Evolutionary conservation across 1,140 invertebrate genomes (phyloP), one percentile per base, ranked within the genome.

Genomic region (Monomorium pharaonis): DNA sequence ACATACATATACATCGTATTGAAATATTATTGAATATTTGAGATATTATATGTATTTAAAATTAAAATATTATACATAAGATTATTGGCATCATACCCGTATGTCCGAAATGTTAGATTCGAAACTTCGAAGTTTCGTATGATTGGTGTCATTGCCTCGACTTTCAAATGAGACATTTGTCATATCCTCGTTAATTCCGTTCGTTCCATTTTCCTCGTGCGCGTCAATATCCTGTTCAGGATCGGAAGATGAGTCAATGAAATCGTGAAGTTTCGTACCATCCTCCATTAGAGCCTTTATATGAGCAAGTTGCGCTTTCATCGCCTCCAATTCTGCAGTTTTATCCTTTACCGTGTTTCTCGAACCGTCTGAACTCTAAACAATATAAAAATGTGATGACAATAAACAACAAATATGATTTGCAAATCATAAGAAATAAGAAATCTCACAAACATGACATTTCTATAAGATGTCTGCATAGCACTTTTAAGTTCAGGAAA

Each of bases 201-300:
- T 85, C 56, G n/a, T 54, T 70, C 44, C 42, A 49, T 16, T 49
- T 24, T 92, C 90, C 2, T 77, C 87, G 44, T 89, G 92, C 7
- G 69, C 69, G 47, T 86, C 88, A 18, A 80, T 85, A 16, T 94
- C 94, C 1, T 75, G 83, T 47, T 93, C 92, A 9, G 70, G 33
- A 1, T 94, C 92, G 1, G 89, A 89, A n/a, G 76, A 86, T 4
- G 90, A 88, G 67, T 92, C 91, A 9, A 80, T 30, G 49, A 74
- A 69, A 75, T 93, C 92, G 14, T 90, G 90, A 24, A 86, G 89
- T 65, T 87, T 88, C 3, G 92, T 92, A 10, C 93, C 92, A 27
- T 94, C 90, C 10, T 92, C 91, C 93, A 95, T 93, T 24, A 95
- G 72, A 6, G 90, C 84, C 86, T 95, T 94, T 47, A 95, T 88